Evolutionary conservation across 2,888 invertebrate species (phyloP).

Genomic region (Microctonus brassicae): DNA sequence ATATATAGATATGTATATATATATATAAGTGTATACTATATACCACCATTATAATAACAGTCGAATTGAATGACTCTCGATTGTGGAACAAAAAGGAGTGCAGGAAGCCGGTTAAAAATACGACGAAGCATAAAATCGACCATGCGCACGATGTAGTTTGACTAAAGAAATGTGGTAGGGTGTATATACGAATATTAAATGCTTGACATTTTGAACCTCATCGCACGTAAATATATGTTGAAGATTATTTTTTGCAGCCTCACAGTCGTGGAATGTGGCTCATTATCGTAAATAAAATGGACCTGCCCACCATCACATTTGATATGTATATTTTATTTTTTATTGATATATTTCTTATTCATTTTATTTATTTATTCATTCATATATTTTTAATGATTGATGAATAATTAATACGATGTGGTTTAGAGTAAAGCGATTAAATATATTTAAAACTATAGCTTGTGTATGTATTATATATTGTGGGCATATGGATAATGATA

Average conservation of each 20-base stretch:
- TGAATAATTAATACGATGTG: background rate
- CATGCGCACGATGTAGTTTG: background rate
- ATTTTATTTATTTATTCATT: background rate
- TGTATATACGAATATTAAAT: slow-evolving; percentile 1
- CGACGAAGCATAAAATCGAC: slow-evolving; percentile 21
- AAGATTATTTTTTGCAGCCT: background rate
- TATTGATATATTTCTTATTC: background rate
- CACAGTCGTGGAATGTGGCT: slow-evolving; percentile 16
- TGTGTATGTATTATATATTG: background rate
- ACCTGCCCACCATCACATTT: background rate
- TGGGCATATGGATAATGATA: too few relatives aligned
- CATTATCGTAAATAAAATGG: slow-evolving; percentile 34
- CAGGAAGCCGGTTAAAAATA: slow-evolving; percentile 16
- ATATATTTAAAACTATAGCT: background rate
- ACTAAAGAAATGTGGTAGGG: slow-evolving; percentile 11
- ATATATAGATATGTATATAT: background rate
- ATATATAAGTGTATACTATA: background rate
- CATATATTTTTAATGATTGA: background rate
- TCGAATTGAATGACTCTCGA: slow-evolving; percentile 6
- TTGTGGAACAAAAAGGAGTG: slow-evolving; percentile 8
- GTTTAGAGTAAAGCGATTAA: background rate
- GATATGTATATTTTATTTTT: background rate
- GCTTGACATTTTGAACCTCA: background rate
- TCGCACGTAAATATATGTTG: background rate
- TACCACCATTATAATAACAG: slow-evolving; percentile 1